Percentiles rank a stretch among this genome's conserved stretches.
phyloP scores from a whole-genome alignment of 2,113 vertebrate species.

The Psilopsiagon aymara region DNA sequence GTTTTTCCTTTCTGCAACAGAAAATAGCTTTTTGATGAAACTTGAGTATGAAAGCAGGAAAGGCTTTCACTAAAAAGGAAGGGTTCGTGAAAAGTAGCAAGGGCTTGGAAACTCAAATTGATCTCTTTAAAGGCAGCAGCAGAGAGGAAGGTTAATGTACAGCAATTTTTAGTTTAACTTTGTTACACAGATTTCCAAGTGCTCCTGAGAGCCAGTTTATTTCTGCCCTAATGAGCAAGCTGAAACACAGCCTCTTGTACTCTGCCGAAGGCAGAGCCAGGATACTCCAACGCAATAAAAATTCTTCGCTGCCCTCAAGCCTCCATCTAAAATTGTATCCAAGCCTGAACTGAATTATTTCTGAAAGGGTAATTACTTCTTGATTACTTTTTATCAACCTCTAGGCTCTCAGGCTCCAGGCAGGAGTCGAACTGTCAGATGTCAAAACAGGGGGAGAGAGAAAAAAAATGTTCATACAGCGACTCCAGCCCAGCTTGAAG shows the following conservation, averaged over 20 bases:
- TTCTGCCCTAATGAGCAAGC: slow-evolving; percentile 41
- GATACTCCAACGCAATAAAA: slow-evolving; percentile 31
- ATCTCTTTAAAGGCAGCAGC: background rate
- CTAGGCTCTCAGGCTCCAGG: slow-evolving; percentile 40
- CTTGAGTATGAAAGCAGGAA: background rate
- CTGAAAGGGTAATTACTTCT: slow-evolving; percentile 51
- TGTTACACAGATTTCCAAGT: background rate
- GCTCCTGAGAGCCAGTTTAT: background rate
- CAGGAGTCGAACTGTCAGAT: slow-evolving; percentile 32
- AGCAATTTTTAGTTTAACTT: background rate
- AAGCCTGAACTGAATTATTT: slow-evolving; percentile 57
- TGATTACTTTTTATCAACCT: slow-evolving; percentile 60
- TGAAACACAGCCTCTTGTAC: background rate
- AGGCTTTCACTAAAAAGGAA: background rate
- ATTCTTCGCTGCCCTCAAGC: background rate
- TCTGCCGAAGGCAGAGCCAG: background rate
- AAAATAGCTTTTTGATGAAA: background rate
- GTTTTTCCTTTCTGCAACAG: background rate
- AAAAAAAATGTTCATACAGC: background rate
- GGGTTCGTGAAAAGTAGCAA: background rate
- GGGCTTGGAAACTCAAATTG: background rate
- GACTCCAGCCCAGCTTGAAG: slow-evolving; percentile 1
- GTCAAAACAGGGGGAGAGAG: background rate
- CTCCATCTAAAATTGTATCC: slow-evolving; percentile 26
- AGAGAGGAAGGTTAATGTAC: background rate